A percentile compares a stretch with the other conserved stretches of the same genome.
Conservation (phyloP, 1,140 invertebrate genomes). For the Bradysia coprophila region DNA sequence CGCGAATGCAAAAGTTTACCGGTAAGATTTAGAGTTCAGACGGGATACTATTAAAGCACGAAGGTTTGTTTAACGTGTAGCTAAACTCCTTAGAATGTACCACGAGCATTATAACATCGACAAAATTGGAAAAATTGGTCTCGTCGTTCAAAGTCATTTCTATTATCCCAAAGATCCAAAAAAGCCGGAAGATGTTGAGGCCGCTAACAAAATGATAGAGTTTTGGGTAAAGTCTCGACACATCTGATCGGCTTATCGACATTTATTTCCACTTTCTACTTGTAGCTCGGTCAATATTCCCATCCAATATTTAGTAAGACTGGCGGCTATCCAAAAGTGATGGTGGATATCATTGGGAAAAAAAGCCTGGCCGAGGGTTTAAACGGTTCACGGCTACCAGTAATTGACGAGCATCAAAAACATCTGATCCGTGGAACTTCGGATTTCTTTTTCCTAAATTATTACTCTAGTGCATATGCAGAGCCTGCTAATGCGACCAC, state of each 20-base stretch:
- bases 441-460: slow-evolving; percentile 36
- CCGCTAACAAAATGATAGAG: not conserved
- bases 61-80: too few species aligned
- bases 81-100: too few species aligned
- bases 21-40: too few species aligned
- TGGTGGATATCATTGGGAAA: slow-evolving; percentile 29
- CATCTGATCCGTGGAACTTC: slow-evolving; percentile 24
- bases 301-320: slow-evolving; percentile 35
- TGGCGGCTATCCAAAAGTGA: slow-evolving; percentile 37
- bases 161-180: not conserved
- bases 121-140: slow-evolving; percentile 28
- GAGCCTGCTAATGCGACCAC: slow-evolving; percentile 10
- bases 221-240: not conserved
- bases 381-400: slow-evolving; percentile 24
- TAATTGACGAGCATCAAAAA: slow-evolving; percentile 27
- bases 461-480: slow-evolving; percentile 29
- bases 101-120: slow-evolving; percentile 25
- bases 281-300: slow-evolving; percentile 35
- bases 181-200: not conserved
- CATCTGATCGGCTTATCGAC: not conserved
- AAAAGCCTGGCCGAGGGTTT: slow-evolving; percentile 28
- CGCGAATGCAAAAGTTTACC: slow-evolving; percentile 32
- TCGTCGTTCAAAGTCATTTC: slow-evolving; percentile 21
- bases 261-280: slow-evolving; percentile 5
- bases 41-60: too few species aligned